Evolutionary conservation across 2,113 vertebrate species (phyloP), one percentile per base, ranked within the genome.

Genomic region (Bubo scandiacus): DNA sequence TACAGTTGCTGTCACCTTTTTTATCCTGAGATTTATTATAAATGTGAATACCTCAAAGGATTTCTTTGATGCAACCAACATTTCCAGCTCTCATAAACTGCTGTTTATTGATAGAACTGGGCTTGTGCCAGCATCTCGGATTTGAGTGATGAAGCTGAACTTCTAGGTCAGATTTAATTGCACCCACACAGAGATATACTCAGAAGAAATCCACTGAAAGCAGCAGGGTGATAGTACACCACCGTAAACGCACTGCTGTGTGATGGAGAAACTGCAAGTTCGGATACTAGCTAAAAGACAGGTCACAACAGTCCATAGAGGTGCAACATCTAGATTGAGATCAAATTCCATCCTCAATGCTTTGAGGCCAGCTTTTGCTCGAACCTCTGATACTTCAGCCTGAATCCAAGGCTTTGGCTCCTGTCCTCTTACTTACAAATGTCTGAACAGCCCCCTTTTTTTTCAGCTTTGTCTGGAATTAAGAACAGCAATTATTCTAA

Each of bases 1-100:
- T 96, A 89, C 92, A 89, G 65, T 83, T 93, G 62, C 91, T 96
- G 94, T 90, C 93, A 94, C 73, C 82, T 63, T 95, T 90, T 89
- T 72, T 81, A 70, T 89, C 32, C 85, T 68, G 77, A 92, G 73
- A 77, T 88, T 88, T 94, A 83, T 70, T 85, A 86, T 58, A 93
- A 93, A 77, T 85, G 32, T 72, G 89, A 96, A 51, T 81, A 86
- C 38, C 82, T 85, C 81, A 84, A 95, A 93, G 74, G 81, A 73
- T 67, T 77, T 84, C 36, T 88, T 88, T 90, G 87, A 93, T 63
- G 68, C 55, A 88, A 75, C 26, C 40, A 95, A 52, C 65, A 49
- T 93, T 94, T 92, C 73, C 66, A 83, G 68, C 79, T 93, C 80
- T 88, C 62, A 59, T 38, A 92, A 84, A 89, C 70, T 85, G 32